phyloP scores from a whole-genome alignment of 2,113 vertebrate species.

The Mus pahari region DNA sequence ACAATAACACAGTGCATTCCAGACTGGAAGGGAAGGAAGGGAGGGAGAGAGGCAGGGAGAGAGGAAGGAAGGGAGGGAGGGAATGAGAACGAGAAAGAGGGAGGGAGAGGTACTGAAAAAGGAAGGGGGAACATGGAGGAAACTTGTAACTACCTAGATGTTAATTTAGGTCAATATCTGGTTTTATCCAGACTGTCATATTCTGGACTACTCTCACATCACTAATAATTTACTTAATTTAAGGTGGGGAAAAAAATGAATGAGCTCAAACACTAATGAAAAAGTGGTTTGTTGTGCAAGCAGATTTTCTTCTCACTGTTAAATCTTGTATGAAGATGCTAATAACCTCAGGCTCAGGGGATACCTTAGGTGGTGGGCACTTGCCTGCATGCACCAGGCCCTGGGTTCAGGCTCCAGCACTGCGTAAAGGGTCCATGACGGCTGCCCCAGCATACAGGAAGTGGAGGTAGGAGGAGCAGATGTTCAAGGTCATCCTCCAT shows the following conservation, averaged over 20 bases:
- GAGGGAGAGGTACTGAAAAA: not conserved
- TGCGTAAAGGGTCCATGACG: not conserved
- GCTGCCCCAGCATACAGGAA: not conserved
- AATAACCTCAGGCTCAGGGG: not conserved
- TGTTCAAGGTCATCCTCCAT: not conserved
- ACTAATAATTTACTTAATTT: conserved; percentile 25
- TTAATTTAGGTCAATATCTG: not conserved
- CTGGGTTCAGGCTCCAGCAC: not conserved
- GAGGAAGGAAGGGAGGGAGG: not conserved
- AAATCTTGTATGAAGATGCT: not conserved
- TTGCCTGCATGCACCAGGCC: not conserved
- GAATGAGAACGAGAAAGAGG: not conserved
- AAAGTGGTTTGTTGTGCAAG: not conserved
- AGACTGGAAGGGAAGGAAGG: not conserved
- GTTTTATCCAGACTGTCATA: not conserved
- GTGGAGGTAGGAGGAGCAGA: not conserved
- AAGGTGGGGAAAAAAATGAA: conserved; percentile 55
- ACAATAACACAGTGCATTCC: not conserved
- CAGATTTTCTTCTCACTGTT: conserved; percentile 19
- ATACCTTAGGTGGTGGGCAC: not conserved
- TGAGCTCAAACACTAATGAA: conserved; percentile 41
- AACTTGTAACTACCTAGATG: conserved; percentile 25
- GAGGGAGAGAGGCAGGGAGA: not conserved
- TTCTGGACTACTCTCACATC: conserved; percentile 10
- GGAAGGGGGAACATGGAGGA: conserved; percentile 2